Percentiles rank a stretch among this genome's conserved stretches.
These are phyloP conservation scores for Nomada ferruginata DNA, from an alignment of 2,888 invertebrate species.

Conservation along the genomic window DNA sequence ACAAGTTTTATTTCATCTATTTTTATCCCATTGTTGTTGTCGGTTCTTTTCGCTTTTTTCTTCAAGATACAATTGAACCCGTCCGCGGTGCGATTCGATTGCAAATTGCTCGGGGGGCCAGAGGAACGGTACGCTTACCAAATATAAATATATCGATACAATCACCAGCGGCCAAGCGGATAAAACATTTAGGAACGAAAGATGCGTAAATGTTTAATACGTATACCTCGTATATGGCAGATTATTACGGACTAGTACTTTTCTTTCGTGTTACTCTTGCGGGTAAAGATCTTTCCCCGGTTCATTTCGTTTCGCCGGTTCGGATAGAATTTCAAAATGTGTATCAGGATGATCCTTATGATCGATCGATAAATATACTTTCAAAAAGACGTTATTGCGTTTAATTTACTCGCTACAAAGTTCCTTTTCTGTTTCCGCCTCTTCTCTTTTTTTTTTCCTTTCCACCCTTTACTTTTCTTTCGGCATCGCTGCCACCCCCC, in stretches of 20 bases:
- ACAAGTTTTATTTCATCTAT: too few relatives aligned
- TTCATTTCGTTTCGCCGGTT: slow-evolving; percentile 44
- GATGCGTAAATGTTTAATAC: slow-evolving; percentile 70
- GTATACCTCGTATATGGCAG: slow-evolving; percentile 73
- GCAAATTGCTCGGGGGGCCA: neutral
- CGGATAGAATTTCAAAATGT: slow-evolving; percentile 59
- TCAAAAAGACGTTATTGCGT: slow-evolving; percentile 72
- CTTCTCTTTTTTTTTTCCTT: neutral
- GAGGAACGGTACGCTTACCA: slow-evolving; percentile 4
- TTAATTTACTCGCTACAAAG: slow-evolving; percentile 64
- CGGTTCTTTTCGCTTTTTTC: neutral
- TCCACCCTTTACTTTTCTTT: neutral
- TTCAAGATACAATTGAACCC: slow-evolving; percentile 19
- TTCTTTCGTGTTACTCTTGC: slow-evolving; percentile 33
- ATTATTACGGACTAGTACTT: slow-evolving; percentile 74
- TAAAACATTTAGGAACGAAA: slow-evolving; percentile 68
- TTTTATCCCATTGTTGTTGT: neutral
- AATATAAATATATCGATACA: slow-evolving; percentile 33
- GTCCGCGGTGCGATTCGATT: slow-evolving; percentile 22
- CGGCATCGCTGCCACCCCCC: too few relatives aligned
- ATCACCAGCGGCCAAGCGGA: slow-evolving; percentile 56
- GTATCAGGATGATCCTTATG: slow-evolving; percentile 51
- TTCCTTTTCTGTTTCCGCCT: neutral
- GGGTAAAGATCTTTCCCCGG: slow-evolving; percentile 40
- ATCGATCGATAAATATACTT: slow-evolving; percentile 67